A percentile compares a stretch with the other conserved stretches of the same genome.
These are phyloP conservation scores for Nemapogon koenigi DNA, from an alignment of 2,888 invertebrate species.

Conservation along the genomic window DNA sequence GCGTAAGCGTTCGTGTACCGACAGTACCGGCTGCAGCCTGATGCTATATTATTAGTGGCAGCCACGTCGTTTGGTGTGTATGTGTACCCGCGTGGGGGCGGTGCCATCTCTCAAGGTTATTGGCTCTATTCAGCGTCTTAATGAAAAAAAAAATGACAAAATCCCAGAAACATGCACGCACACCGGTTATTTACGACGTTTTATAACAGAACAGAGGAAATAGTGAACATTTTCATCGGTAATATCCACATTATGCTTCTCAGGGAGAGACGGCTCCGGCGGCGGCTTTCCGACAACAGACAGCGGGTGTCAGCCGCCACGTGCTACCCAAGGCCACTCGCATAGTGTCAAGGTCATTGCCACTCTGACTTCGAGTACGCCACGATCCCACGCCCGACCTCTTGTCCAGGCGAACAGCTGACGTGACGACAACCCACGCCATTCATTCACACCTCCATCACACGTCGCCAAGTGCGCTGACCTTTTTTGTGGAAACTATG, in stretches of 20 bases:
- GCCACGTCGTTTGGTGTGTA: no score
- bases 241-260: conserved; percentile 57
- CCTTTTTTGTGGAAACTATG: neutral
- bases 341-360: conserved; percentile 66
- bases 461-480: neutral
- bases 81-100: no score
- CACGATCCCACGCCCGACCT: conserved; percentile 24
- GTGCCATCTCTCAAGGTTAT: no score
- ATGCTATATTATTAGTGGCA: no score
- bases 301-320: conserved; percentile 64
- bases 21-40: no score
- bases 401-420: conserved; percentile 9
- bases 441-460: conserved; percentile 6
- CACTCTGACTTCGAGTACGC: conserved; percentile 58
- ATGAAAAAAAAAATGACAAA: no score
- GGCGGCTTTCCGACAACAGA: conserved; percentile 64
- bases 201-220: no score
- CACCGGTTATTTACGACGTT: no score
- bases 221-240: no score
- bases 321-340: conserved; percentile 66
- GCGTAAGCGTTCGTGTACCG: no score
- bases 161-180: no score
- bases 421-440: conserved; percentile 9
- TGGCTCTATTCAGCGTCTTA: no score
- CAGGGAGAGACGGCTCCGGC: conserved; percentile 46